Evolutionary conservation across 2,888 invertebrate genomes (phyloP).

Genomic region (Polydesmus complanatus): DNA sequence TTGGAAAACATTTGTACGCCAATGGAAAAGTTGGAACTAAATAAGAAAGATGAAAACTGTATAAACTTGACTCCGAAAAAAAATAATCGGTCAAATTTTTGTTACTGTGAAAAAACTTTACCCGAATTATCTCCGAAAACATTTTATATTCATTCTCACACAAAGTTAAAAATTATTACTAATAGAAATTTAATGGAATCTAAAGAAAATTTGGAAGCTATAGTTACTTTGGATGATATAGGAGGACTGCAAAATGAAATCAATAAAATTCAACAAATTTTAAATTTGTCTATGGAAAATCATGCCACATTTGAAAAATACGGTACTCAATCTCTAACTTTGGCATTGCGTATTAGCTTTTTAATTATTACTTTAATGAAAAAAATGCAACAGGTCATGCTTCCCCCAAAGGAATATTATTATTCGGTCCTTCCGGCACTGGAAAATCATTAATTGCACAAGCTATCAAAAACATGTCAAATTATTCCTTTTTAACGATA

Average conservation of each 20-base stretch:
- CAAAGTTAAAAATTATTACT: not conserved
- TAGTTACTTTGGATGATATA: not conserved
- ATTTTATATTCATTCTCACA: not conserved
- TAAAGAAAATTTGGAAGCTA: not conserved
- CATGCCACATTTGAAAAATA: not conserved
- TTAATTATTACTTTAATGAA: not conserved
- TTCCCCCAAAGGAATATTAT: constrained; percentile 2
- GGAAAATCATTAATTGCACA: constrained; percentile 3
- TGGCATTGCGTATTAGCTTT: not conserved
- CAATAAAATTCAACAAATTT: not conserved
- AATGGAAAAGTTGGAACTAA: too few species aligned
- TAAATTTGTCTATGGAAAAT: not conserved
- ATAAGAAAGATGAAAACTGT: too few species aligned
- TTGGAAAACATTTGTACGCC: too few species aligned
- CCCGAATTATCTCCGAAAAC: not conserved
- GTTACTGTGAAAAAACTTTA: not conserved
- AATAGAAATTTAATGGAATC: not conserved
- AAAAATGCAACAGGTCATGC: not conserved
- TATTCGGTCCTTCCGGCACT: constrained; percentile 7
- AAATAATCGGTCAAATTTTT: too few species aligned
- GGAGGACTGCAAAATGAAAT: constrained; percentile 1
- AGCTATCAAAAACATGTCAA: constrained; percentile 16
- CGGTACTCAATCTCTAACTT: not conserved
- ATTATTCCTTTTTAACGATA: constrained; percentile 39
- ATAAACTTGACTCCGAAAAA: too few species aligned